A percentile compares a stretch with the other conserved stretches of the same genome.
Conservation (phyloP, 2,797 vertebrate genomes). For the Sciurus carolinensis region DNA sequence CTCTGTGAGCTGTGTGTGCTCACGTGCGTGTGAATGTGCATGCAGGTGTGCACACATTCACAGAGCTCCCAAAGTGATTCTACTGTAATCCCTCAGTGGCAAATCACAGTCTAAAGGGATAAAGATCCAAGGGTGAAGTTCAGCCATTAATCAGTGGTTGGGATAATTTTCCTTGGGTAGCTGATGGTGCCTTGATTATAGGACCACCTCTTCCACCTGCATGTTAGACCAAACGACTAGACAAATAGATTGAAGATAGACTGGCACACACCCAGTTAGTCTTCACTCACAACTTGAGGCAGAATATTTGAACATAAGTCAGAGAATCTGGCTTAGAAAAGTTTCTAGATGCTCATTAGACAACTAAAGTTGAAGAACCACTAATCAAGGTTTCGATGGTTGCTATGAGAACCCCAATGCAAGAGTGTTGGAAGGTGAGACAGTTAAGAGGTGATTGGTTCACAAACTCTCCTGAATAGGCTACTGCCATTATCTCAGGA, state of each 20-base stretch:
- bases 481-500: not conserved
- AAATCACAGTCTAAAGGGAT: not conserved
- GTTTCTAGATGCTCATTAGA: not conserved
- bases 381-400: not conserved
- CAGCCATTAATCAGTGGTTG: not conserved
- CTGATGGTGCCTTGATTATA: not conserved
- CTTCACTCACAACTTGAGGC: not conserved
- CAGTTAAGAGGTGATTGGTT: not conserved
- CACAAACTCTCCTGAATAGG: not conserved
- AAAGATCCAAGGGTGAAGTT: not conserved
- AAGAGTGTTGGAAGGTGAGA: not conserved
- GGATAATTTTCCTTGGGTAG: not conserved
- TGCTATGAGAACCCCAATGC: not conserved
- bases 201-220: not conserved
- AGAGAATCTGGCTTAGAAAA: not conserved
- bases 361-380: not conserved
- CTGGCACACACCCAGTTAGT: not conserved
- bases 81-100: not conserved
- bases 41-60: not conserved
- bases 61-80: not conserved
- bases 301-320: slow-evolving; percentile 15
- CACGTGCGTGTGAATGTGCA: rapidly evolving
- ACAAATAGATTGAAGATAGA: not conserved
- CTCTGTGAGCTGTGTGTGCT: rapidly evolving
- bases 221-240: not conserved